Conservation (phyloP, 2,113 vertebrate species). For the Vombatus ursinus region DNA sequence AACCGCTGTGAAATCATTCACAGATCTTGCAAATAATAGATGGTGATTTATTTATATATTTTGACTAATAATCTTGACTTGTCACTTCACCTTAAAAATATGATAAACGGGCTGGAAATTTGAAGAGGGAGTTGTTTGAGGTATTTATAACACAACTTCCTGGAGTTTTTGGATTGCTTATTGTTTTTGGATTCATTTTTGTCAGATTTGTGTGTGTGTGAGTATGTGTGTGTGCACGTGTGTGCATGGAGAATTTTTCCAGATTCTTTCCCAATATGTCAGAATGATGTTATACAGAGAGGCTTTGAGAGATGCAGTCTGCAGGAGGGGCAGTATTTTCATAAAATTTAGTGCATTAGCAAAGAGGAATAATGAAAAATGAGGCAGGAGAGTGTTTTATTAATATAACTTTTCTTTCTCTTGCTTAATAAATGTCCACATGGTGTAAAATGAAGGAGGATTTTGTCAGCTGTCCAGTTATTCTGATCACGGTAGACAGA, state of each 20-base stretch:
- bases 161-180: constrained; percentile 63
- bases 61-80: constrained; percentile 73
- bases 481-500: constrained; percentile 16
- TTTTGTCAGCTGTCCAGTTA: constrained; percentile 26
- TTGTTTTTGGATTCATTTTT: constrained; percentile 63
- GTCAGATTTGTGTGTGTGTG: constrained; percentile 7
- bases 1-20: constrained; percentile 71
- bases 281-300: constrained; percentile 49
- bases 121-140: constrained; percentile 69
- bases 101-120: constrained; percentile 72
- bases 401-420: constrained; percentile 32
- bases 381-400: constrained; percentile 4
- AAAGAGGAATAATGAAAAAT: constrained; percentile 48
- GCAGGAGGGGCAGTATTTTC: constrained; percentile 26
- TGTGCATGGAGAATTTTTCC: not conserved
- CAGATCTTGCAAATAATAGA: constrained; percentile 60
- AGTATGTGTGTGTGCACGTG: not conserved
- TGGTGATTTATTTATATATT: constrained; percentile 62
- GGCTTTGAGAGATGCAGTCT: not conserved
- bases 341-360: constrained; percentile 31
- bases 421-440: not conserved
- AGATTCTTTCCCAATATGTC: constrained; percentile 24
- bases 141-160: constrained; percentile 66
- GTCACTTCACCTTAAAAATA: constrained; percentile 70
- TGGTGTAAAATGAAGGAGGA: constrained; percentile 18